Evolutionary conservation across 2,113 vertebrate species (phyloP), one percentile per base, ranked within the genome.

Genomic region (Zosterops hypoxanthus): DNA sequence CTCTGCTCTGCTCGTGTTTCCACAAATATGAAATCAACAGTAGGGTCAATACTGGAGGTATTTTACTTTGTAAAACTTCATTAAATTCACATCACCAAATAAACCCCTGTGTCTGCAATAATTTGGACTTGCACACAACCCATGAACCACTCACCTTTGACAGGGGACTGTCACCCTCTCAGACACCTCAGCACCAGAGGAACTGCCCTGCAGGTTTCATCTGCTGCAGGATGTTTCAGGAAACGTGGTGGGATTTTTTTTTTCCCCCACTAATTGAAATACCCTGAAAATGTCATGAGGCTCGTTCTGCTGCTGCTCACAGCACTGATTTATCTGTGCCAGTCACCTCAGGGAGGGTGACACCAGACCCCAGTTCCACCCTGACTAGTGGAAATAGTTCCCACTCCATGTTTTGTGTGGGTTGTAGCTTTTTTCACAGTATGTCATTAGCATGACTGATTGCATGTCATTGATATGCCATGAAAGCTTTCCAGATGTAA

Each of bases 61-160:
- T 50, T 92, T 83, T 69, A 53, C 39, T 80, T 73, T 2, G 3
- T 68, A 79, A 94, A 94, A 60, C 25, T 75, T 86, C 56, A 60
- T 94, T 93, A 68, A 84, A 82, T 70, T 71, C 2, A 1, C 42
- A 52, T 80, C 47, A 86, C 23, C 49, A 79, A 91, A 91, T 89
- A 92, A 92, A 84, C 49, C 10, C 11, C 18, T 34, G 14, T 53
- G 33, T 64, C 39, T 53, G 53, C 73, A 92, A 42, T 92, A 92
- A 72, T 41, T 69, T 3, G 5, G 70, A 25, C 36, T 91, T 79
- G 41, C 70, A 91, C 53, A 89, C 50, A 79, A 89, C 33, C n/a
- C 55, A 44, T 79, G 87, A 95, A 91, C 60, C 71, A 39, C 63
- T 83, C 76, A 75, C 53, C 36, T 64, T 47, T 94, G 82, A 80